Evolutionary conservation across 2,888 invertebrate genomes (phyloP).

Genomic region (Deroplatys truncata): DNA sequence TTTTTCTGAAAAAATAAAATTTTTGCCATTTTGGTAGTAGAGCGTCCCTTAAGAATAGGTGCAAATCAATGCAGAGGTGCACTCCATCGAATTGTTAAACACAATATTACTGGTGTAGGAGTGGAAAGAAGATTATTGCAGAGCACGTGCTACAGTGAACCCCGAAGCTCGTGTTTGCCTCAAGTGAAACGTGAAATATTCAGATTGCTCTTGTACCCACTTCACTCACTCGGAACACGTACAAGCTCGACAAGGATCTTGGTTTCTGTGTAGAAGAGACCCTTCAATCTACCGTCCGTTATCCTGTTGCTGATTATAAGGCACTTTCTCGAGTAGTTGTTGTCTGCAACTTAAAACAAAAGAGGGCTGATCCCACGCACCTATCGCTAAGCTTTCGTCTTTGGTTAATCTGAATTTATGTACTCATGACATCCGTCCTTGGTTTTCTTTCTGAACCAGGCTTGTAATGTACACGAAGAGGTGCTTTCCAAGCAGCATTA

Average conservation of each 20-base stretch:
- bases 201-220: neutral
- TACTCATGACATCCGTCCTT: neutral
- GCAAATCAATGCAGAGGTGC: neutral
- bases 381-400: neutral
- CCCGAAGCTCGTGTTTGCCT: neutral
- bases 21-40: no score
- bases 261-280: neutral
- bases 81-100: neutral
- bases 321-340: neutral
- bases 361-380: neutral
- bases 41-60: neutral
- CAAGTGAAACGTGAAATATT: neutral
- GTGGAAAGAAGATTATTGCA: neutral
- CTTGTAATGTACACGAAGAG: no score
- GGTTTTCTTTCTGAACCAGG: no score
- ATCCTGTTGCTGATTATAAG: neutral
- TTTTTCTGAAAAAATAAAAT: no score
- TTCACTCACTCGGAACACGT: neutral
- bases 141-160: neutral
- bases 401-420: neutral
- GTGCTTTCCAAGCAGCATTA: no score
- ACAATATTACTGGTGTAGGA: neutral
- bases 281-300: neutral
- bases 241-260: neutral
- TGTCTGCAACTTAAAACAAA: neutral